These are phyloP conservation scores for Leistus spinibarbis DNA, from an alignment of 2,888 invertebrate genomes.

Conservation along the genomic window DNA sequence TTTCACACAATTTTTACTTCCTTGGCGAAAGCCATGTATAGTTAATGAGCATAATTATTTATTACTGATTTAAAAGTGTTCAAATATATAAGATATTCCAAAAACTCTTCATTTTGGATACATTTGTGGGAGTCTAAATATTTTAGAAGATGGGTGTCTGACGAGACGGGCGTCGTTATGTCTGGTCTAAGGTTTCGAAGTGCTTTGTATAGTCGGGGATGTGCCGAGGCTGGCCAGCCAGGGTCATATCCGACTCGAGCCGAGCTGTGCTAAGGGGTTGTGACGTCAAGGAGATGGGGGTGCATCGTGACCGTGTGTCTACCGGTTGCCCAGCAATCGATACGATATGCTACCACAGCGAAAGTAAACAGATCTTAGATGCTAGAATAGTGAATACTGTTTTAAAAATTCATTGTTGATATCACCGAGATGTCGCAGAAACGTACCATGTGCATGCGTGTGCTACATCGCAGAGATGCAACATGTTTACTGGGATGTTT, in stretches of 20 bases:
- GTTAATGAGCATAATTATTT: too few species aligned
- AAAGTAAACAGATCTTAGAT: background rate
- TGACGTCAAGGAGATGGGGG: background rate
- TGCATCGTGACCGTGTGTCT: background rate
- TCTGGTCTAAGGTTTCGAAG: background rate
- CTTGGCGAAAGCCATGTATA: too few species aligned
- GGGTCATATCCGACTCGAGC: background rate
- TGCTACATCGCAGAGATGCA: too few species aligned
- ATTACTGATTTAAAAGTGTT: background rate
- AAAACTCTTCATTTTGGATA: too few species aligned
- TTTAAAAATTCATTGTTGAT: background rate
- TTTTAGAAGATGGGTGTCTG: too few species aligned
- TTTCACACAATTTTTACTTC: too few species aligned
- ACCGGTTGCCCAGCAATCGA: background rate
- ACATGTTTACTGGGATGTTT: too few species aligned
- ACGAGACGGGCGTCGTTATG: background rate
- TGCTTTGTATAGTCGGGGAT: background rate
- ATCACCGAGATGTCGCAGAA: too few species aligned
- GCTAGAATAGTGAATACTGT: background rate
- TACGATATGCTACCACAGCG: background rate
- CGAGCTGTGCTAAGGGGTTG: background rate
- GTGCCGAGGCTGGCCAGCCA: background rate
- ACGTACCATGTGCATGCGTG: too few species aligned
- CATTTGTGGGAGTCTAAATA: too few species aligned
- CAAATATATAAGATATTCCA: background rate